Conservation (phyloP, 2,113 vertebrate species). For the Seriola dumerili region DNA sequence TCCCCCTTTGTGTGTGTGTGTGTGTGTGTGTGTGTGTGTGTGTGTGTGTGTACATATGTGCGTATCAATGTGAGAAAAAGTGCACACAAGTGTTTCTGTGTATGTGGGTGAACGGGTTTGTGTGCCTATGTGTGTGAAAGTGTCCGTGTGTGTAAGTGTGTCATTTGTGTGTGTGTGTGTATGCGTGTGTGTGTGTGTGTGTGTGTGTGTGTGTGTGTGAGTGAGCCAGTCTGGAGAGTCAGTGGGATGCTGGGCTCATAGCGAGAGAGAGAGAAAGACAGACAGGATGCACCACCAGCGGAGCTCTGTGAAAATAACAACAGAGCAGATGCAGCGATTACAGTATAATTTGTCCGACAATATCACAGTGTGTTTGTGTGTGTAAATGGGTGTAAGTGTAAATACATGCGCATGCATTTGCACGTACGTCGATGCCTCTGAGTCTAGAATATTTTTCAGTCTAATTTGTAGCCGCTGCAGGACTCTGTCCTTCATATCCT, state of each 20-base stretch:
- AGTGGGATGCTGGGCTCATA: conserved; percentile 43
- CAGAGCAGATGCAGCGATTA: conserved; percentile 39
- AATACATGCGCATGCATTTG: conserved; percentile 29
- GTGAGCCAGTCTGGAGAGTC: conserved; percentile 38
- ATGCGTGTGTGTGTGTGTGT: background rate
- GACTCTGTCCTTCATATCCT: background rate
- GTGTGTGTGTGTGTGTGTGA: background rate
- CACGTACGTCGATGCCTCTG: background rate
- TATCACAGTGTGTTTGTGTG: conserved; percentile 17
- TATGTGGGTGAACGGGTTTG: background rate
- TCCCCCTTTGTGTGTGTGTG: background rate
- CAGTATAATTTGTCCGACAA: conserved; percentile 15
- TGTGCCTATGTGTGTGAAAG: background rate
- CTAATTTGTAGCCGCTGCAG: conserved; percentile 29
- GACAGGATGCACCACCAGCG: conserved; percentile 30
- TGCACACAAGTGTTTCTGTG: background rate
- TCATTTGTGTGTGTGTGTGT: background rate
- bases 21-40: conserved; percentile 1
- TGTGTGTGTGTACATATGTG: background rate
- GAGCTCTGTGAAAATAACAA: conserved; percentile 38
- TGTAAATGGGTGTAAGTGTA: no score
- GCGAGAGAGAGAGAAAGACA: conserved; percentile 19
- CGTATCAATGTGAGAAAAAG: no score
- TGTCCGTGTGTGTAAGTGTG: background rate
- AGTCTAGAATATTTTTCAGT: background rate